Conservation (phyloP, 2,113 vertebrate species). For the Desmodus rotundus region DNA sequence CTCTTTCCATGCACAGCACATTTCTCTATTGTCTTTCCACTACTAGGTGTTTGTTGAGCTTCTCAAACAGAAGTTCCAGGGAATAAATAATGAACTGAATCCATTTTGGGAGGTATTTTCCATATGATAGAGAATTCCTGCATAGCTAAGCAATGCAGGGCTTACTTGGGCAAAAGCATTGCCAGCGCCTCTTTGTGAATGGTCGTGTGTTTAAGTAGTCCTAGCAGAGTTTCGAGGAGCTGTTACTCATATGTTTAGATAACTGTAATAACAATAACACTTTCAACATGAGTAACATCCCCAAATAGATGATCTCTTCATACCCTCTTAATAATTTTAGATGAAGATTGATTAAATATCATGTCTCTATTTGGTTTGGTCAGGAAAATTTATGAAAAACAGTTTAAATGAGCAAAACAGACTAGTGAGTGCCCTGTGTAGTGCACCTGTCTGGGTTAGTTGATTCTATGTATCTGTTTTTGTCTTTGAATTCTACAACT, state of each 20-base stretch:
- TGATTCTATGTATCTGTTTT: not conserved
- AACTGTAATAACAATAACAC: not conserved
- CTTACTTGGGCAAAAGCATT: not conserved
- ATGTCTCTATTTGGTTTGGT: not conserved
- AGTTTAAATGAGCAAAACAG: not conserved
- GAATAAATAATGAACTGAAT: conserved; percentile 17
- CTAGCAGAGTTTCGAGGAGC: not conserved
- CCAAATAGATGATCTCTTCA: not conserved
- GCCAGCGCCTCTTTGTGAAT: not conserved
- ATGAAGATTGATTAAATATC: not conserved
- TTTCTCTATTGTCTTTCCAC: not conserved
- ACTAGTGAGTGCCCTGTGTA: not conserved
- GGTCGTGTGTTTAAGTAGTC: not conserved
- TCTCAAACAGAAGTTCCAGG: not conserved
- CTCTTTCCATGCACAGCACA: not conserved
- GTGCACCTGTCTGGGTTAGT: not conserved
- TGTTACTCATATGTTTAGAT: not conserved
- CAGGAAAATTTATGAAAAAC: not conserved
- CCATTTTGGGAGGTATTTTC: not conserved
- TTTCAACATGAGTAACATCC: not conserved
- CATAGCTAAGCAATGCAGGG: not conserved
- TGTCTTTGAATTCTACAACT: not conserved
- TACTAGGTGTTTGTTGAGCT: not conserved
- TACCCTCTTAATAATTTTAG: not conserved
- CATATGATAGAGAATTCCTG: not conserved